Conservation (phyloP, 2,888 invertebrate genomes). For the Synergus gifuensis region DNA sequence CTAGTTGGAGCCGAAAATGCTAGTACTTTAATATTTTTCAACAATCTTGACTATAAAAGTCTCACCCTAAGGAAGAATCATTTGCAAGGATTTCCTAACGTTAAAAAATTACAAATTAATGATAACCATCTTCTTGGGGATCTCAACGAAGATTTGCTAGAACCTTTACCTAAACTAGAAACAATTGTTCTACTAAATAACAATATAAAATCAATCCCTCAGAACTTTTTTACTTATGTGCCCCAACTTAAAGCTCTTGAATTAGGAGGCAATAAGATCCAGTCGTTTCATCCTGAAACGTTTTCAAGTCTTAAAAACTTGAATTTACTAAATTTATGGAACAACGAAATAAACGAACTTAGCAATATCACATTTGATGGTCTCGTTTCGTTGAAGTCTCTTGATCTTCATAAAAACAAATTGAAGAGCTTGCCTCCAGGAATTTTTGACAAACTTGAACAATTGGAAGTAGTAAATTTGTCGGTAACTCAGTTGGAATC, state of each 20-base stretch:
- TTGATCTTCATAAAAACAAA: slow-evolving; percentile 85
- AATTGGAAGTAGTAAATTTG: slow-evolving; percentile 80
- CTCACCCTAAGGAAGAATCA: slow-evolving; percentile 47
- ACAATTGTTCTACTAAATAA: slow-evolving; percentile 46
- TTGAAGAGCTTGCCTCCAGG: slow-evolving; percentile 22
- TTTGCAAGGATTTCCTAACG: slow-evolving; percentile 43
- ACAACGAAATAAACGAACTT: slow-evolving; percentile 84
- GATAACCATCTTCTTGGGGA: slow-evolving; percentile 75
- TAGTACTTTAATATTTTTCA: not conserved
- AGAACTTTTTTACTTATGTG: slow-evolving; percentile 62
- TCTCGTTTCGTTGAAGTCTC: slow-evolving; percentile 78
- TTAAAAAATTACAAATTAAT: slow-evolving; percentile 4
- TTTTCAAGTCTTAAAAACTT: slow-evolving; percentile 82
- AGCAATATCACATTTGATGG: slow-evolving; percentile 81
- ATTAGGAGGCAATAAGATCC: slow-evolving; percentile 84
- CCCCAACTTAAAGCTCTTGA: slow-evolving; percentile 81
- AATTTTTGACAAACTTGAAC: slow-evolving; percentile 52
- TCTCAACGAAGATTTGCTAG: slow-evolving; percentile 82
- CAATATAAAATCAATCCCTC: slow-evolving; percentile 48
- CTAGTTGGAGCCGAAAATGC: not conserved
- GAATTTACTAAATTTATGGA: slow-evolving; percentile 83
- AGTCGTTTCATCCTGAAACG: slow-evolving; percentile 79
- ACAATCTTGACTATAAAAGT: slow-evolving; percentile 41
- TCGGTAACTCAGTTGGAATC: slow-evolving; percentile 83
- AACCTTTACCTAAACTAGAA: slow-evolving; percentile 51